Evolutionary conservation across 2,888 invertebrate species (phyloP), one percentile per base, ranked within the genome.

Genomic region (Prosopocoilus inquinatus): DNA sequence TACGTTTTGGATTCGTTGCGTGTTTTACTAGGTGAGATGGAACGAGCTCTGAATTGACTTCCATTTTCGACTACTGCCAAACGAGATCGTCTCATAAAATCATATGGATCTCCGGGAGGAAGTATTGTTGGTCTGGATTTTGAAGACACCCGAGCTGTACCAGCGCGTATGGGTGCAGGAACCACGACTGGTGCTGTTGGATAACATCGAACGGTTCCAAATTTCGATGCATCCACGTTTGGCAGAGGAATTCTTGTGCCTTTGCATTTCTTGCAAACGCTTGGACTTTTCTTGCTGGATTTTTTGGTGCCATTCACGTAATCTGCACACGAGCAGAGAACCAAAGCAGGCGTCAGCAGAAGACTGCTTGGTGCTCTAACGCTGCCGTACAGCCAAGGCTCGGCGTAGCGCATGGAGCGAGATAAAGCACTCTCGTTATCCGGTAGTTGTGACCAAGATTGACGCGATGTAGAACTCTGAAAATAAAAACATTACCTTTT

Each of bases 371-470:
- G 68, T 13, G 80, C 78, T 67, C 88, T 80, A 1, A 90, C 86
- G 35, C 89, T 90, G 66, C 91, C 90, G 71, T 92, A 91, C 11
- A 91, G 82, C 91, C 91, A 92, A 52, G 90, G 89, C 71, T 92
- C 90, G 35, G 89, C 89, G 78, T 89, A 90, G 74, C 88, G 87
- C 90, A 91, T 90, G 70, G 90, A 90, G 74, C 89, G 88, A 55
- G 89, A 88, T 50, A 91, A 75, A n/a, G 89, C 84, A 68, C 87
- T 86, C 59, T 86, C 84, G 51, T 85, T 84, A 63, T 86, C 85
- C 64, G 83, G 83, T 52, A 76, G 74, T 34, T 74, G 72, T 66
- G 77, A 75, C 65, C 66, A 65, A 47, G 60, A 43, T 53, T 66
- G 65, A 52, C 64, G 61, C 43, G 70, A 68, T 58, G 62, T 62